Conservation (phyloP, 2,113 vertebrate species). For the Ranitomeya variabilis region DNA sequence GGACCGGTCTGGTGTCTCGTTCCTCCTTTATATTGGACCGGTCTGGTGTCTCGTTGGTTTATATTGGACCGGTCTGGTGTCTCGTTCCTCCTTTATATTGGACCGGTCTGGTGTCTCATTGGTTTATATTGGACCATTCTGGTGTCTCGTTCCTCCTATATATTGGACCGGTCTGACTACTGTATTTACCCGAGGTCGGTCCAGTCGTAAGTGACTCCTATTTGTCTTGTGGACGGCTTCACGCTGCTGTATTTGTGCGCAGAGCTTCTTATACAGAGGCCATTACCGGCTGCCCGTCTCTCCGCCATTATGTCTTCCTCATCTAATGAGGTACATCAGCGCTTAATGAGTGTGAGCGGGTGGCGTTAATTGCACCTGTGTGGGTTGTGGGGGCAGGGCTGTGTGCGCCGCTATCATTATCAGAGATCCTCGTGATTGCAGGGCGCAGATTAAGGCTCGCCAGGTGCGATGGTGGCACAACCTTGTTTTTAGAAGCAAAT, state of each 20-base stretch:
- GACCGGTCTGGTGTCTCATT: too few relatives aligned
- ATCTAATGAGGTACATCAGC: conserved; percentile 75
- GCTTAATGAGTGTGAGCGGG: conserved; percentile 73
- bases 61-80: not conserved
- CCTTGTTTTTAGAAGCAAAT: not conserved
- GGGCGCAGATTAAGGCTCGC: not conserved
- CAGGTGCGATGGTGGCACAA: not conserved
- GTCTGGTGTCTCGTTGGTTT: not conserved
- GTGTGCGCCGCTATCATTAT: conserved; percentile 68
- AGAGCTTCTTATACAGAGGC: not conserved
- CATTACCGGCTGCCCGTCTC: not conserved
- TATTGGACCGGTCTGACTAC: too few relatives aligned
- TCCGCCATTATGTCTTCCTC: conserved; percentile 69
- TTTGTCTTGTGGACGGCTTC: not conserved
- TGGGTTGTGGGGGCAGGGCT: conserved; percentile 72
- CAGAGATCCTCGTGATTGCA: conserved; percentile 66
- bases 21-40: not conserved
- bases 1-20: not conserved
- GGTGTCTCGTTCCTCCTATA: not conserved
- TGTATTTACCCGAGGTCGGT: too few relatives aligned
- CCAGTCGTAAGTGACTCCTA: not conserved
- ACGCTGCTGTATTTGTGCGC: too few relatives aligned
- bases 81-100: too few relatives aligned
- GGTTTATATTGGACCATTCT: too few relatives aligned
- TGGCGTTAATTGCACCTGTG: conserved; percentile 74